A percentile compares a stretch with the other conserved stretches of the same genome.
These are phyloP conservation scores for Rana temporaria DNA, from an alignment of 2,113 vertebrate species.

Conservation along the genomic window DNA sequence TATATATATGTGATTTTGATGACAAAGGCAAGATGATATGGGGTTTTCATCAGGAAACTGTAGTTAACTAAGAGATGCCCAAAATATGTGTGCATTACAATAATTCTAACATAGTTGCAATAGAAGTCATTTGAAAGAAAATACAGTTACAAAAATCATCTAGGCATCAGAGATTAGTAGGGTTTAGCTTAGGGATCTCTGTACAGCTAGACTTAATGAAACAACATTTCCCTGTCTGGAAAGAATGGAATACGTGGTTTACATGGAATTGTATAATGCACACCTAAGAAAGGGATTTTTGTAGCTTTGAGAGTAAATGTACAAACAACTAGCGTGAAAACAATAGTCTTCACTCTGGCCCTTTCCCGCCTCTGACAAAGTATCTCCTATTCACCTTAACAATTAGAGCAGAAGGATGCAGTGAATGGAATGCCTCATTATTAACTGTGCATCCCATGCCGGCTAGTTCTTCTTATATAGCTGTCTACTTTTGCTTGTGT, in stretches of 20 bases:
- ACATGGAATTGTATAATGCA: conserved; percentile 43
- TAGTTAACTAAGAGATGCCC: no score
- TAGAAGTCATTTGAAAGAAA: background rate
- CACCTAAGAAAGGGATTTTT: conserved; percentile 56
- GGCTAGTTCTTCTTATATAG: conserved; percentile 71
- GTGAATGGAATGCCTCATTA: conserved; percentile 83
- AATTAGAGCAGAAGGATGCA: conserved; percentile 85
- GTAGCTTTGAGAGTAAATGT: conserved; percentile 33
- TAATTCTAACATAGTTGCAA: no score
- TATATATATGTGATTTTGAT: no score
- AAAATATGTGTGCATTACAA: no score
- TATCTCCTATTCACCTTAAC: conserved; percentile 80
- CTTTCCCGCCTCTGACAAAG: conserved; percentile 75
- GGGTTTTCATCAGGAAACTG: no score
- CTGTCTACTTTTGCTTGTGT: conserved; percentile 76
- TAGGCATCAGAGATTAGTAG: background rate
- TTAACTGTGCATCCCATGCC: conserved; percentile 72
- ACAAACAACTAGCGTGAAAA: conserved; percentile 65
- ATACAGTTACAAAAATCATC: no score
- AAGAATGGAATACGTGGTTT: conserved; percentile 39
- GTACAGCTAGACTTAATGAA: background rate
- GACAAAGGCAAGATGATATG: no score
- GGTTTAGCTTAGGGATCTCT: background rate
- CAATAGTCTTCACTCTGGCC: conserved; percentile 74
- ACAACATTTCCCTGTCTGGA: conserved; percentile 19